A percentile compares a stretch with the other conserved stretches of the same genome.
These are phyloP conservation scores for Actenoides lindsayi DNA, from an alignment of 2,113 vertebrate genomes.

Conservation along the genomic window DNA sequence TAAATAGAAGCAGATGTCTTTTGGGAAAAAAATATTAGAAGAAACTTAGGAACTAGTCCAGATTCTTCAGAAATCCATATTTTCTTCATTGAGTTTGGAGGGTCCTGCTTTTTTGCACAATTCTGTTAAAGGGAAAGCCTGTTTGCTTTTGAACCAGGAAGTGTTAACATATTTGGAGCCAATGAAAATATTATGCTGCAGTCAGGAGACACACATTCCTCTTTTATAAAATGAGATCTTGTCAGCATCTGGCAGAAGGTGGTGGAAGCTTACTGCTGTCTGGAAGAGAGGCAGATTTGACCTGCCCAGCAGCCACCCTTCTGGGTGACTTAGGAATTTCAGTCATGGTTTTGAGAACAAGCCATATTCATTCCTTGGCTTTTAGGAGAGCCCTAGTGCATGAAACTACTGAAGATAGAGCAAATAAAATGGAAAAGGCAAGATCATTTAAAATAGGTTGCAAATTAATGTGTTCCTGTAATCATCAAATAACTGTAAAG, in stretches of 20 bases:
- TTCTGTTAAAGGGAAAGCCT: fast-evolving
- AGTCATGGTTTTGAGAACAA: background rate
- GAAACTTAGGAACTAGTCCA: background rate
- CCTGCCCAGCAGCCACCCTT: background rate
- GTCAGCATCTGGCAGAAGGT: background rate
- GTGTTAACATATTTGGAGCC: background rate
- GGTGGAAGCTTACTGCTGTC: fast-evolving
- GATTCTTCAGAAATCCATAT: background rate
- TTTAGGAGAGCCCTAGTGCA: background rate
- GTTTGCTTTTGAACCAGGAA: background rate
- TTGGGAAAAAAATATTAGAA: background rate
- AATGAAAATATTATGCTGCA: background rate
- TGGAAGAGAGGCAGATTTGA: background rate
- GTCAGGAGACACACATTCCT: background rate
- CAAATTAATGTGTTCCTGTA: background rate
- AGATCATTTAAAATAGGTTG: background rate
- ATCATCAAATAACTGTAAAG: background rate
- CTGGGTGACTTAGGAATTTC: background rate
- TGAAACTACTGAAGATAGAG: background rate
- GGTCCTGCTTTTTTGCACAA: background rate
- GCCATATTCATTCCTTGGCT: background rate
- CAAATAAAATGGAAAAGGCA: background rate
- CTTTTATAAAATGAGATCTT: background rate
- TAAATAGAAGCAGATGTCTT: conserved; percentile 20
- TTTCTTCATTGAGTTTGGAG: background rate